A percentile compares a stretch with the other conserved stretches of the same genome.
These are phyloP conservation scores for Cabera pusaria DNA, from an alignment of 2,888 invertebrate species.

Conservation along the genomic window DNA sequence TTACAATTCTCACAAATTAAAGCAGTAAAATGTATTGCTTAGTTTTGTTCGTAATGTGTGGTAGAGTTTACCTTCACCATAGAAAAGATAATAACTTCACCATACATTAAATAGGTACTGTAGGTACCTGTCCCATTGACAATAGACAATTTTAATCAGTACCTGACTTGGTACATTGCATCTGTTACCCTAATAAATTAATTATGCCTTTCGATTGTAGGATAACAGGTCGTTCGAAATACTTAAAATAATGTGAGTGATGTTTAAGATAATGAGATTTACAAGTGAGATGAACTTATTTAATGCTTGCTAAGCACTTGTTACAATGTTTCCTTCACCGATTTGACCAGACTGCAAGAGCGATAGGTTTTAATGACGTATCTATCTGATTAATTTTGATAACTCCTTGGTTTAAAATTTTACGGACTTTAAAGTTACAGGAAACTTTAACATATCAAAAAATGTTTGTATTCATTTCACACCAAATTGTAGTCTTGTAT, in stretches of 20 bases:
- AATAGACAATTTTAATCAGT: constrained; percentile 19
- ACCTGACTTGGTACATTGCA: constrained; percentile 56
- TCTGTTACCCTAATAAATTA: constrained; percentile 67
- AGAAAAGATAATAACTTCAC: no score
- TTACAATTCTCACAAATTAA: constrained; percentile 46
- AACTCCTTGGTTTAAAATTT: no score
- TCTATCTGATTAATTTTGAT: no score
- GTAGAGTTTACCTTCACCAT: constrained; percentile 35
- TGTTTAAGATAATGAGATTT: constrained; percentile 26
- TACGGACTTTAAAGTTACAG: no score
- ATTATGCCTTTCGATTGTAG: constrained; percentile 52
- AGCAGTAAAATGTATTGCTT: constrained; percentile 27
- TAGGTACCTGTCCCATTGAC: constrained; percentile 13
- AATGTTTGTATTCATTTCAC: no score
- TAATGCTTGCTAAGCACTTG: constrained; percentile 7
- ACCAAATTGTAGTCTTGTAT: no score
- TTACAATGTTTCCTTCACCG: constrained; percentile 20
- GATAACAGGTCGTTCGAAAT: constrained; percentile 61
- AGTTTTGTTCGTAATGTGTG: constrained; percentile 26
- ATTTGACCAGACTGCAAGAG: constrained; percentile 6
- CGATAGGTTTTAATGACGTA: no score
- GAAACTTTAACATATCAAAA: no score
- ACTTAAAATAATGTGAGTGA: constrained; percentile 32
- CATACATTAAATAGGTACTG: constrained; percentile 22
- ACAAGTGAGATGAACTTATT: constrained; percentile 14